Evolutionary conservation across 2,113 vertebrate genomes (phyloP), one percentile per base, ranked within the genome.

Genomic region (Marmota flaviventris): DNA sequence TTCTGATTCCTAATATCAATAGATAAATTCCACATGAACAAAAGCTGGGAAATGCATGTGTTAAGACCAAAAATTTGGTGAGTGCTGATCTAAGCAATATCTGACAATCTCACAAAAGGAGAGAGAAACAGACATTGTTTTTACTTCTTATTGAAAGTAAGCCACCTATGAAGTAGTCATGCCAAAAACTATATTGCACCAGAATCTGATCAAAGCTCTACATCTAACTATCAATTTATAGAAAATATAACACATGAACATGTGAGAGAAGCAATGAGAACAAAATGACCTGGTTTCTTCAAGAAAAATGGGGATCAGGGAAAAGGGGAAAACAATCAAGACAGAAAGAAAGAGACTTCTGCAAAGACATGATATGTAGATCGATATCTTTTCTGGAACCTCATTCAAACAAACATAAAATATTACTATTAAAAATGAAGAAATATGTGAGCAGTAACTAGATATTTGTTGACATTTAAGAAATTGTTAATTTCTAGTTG

Each of bases 1-100:
- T 37, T 87, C 89, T 94, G 70, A 83, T 86, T 94, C 42, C 16
- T 94, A 89, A 95, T 63, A 88, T 51, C 45, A 67, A 34, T 37
- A 91, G 37, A 78, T 51, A 94, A 78, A 72, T 37, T 27, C 37
- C 34, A 78, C 63, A 82, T 48, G 67, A 93, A 42, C 13, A 91
- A 77, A 83, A 61, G 14, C 3, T 87, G 10, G 79, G 0, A 61
- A 34, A 63, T 25, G 4, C 37, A 61, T 34, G 17, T 48, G 32
- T 17, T 20, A 88, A 73, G 39, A 48, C 58, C 67, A 78, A 58
- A 96, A 42, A n/a, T 61, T 94, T 75, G 11, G 18, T 73, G 75
- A 65, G 2, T 73, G 18, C 42, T 77, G 17, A 79, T 89, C 9
- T 81, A 53, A 63, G 37, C 45, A 70, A 82, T 89, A 53, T 37